A percentile compares a stretch with the other conserved stretches of the same genome.
Conservation (phyloP, 2,113 vertebrate species). For the Oreochromis aureus region DNA sequence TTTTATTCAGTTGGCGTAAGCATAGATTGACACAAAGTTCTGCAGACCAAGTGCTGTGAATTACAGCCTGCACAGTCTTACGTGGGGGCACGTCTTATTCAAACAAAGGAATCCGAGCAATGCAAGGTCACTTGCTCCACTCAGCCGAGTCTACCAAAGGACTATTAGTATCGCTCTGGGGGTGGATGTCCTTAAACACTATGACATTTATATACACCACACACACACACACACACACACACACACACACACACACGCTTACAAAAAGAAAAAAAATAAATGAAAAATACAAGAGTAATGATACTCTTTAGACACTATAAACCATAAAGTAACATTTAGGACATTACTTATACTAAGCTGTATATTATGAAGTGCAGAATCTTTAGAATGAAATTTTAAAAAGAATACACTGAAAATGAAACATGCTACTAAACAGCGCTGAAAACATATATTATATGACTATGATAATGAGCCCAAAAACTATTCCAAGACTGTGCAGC, state of each 20-base stretch:
- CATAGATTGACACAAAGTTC: background rate
- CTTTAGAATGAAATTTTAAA: background rate
- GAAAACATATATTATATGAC: background rate
- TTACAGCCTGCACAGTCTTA: constrained; percentile 45
- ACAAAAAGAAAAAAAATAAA: fast-evolving
- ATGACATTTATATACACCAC: background rate
- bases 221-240: background rate
- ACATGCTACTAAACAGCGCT: background rate
- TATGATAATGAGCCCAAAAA: background rate
- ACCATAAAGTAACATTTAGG: background rate
- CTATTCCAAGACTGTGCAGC: background rate
- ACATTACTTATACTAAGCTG: background rate
- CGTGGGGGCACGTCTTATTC: constrained; percentile 43
- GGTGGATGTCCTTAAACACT: constrained; percentile 27
- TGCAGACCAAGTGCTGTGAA: constrained; percentile 15
- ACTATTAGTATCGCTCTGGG: constrained; percentile 46
- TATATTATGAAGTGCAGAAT: background rate
- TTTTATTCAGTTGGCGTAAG: background rate
- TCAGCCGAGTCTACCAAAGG: constrained; percentile 31
- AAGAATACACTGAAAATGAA: background rate
- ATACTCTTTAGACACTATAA: background rate
- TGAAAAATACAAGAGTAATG: background rate
- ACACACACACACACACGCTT: background rate
- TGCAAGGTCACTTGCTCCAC: constrained; percentile 58
- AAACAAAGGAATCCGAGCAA: constrained; percentile 64